Conservation (phyloP, 2,888 invertebrate genomes). For the Megastigmus dorsalis region DNA sequence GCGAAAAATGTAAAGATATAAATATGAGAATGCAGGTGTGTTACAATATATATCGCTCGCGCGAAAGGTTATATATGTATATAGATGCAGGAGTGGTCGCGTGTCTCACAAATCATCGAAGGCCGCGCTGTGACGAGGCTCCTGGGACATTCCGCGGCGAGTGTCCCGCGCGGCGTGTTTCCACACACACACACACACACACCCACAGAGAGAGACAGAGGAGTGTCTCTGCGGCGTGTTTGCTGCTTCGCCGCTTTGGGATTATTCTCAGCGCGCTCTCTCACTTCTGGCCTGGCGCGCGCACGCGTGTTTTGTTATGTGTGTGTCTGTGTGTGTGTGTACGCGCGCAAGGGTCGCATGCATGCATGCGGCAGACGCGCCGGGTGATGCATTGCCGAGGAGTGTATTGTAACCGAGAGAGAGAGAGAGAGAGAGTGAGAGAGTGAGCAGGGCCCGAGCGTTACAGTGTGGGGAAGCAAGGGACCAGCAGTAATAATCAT, state of each 20-base stretch:
- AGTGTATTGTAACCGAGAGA: conserved; percentile 65
- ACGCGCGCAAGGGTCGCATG: conserved; percentile 60
- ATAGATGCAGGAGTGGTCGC: no score
- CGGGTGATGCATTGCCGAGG: conserved; percentile 69
- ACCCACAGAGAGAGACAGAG: not conserved
- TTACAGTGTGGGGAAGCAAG: conserved; percentile 58
- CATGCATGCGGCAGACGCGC: conserved; percentile 66
- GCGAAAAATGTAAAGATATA: conserved; percentile 38
- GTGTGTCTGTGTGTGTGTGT: conserved; percentile 38
- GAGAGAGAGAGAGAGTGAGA: conserved; percentile 30
- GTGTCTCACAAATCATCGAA: conserved; percentile 63
- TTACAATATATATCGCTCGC: no score
- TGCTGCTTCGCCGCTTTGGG: conserved; percentile 53
- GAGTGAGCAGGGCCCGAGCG: conserved; percentile 31
- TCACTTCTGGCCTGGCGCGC: conserved; percentile 45
- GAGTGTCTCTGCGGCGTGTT: conserved; percentile 37
- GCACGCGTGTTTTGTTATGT: not conserved
- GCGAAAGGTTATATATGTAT: no score
- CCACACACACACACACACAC: conserved; percentile 3
- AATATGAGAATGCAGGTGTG: conserved; percentile 33
- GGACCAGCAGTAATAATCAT: conserved; percentile 59
- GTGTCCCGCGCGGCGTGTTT: conserved; percentile 51
- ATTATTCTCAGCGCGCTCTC: conserved; percentile 54
- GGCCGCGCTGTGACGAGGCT: conserved; percentile 58
- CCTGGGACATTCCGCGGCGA: conserved; percentile 56